These are phyloP conservation scores for Drosophila bifasciata DNA, from an alignment of 1,140 invertebrate species.

Conservation along the genomic window DNA sequence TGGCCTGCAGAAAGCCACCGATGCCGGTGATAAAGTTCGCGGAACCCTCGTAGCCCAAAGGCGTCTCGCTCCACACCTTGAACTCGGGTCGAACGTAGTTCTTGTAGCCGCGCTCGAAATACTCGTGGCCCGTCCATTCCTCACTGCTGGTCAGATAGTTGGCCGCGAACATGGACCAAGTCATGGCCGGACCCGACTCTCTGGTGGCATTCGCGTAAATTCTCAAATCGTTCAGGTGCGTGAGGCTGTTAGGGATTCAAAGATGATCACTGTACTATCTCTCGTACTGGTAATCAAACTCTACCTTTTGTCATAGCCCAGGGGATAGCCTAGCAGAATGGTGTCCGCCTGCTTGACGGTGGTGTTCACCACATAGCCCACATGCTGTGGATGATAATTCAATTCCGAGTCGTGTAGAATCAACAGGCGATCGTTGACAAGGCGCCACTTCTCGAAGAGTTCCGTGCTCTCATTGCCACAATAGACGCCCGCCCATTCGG, in stretches of 20 bases:
- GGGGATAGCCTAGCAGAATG: conserved; percentile 85
- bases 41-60: conserved; percentile 84
- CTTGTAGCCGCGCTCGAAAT: conserved; percentile 85
- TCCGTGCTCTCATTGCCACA: conserved; percentile 49
- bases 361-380: conserved; percentile 83
- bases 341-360: conserved; percentile 86
- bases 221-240: conserved; percentile 85
- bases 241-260: conserved; percentile 21
- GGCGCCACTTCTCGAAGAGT: conserved; percentile 77
- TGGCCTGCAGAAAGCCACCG: conserved; percentile 86
- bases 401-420: conserved; percentile 84
- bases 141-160: conserved; percentile 84
- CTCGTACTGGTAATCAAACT: neutral
- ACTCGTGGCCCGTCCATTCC: conserved; percentile 72
- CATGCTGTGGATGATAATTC: conserved; percentile 86
- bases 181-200: conserved; percentile 85
- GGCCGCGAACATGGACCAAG: conserved; percentile 86
- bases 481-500: conserved; percentile 54
- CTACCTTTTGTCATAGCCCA: conserved; percentile 84
- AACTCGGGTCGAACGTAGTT: conserved; percentile 86
- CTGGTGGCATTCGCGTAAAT: conserved; percentile 86
- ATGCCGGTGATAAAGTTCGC: conserved; percentile 86
- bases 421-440: conserved; percentile 84
- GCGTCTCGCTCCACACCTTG: conserved; percentile 85
- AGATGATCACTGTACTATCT: too few relatives aligned